Evolutionary conservation across 2,888 invertebrate genomes (phyloP), one percentile per base, ranked within the genome.

Genomic region (Metellina segmentata): DNA sequence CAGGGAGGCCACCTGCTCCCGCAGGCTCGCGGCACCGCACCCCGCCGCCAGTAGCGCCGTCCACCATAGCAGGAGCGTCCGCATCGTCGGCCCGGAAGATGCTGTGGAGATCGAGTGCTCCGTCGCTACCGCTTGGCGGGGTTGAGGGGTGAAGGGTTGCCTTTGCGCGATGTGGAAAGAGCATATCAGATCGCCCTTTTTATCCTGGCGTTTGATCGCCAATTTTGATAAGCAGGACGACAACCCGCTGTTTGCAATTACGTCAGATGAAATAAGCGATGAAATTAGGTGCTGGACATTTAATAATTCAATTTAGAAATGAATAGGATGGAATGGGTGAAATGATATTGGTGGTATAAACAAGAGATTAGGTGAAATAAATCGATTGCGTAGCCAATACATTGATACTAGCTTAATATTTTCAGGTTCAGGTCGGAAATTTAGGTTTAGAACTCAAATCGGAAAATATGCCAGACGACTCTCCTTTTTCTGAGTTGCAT

Each of bases 1-100:
- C 34, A 91, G 70, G 78, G 69, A 34, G 48, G 87, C 83, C 88
- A 90, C 81, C 71, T 90, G 85, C 16, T 75, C 69, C 51, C 85
- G 85, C n/a, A 90, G 85, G 61, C n/a, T 74, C 53, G 75, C 48
- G 81, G 69, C 20, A 51, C 48, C 71, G 20, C 71, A 72, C 48
- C 48, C 78, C 53, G 69, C 69, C 11, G 71, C 34, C 51, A 89
- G 72, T 16, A 89, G 34, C 19, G 69, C 48, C 11, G 61, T 20
- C 53, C 20, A 34, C 52, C 19, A 48, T 49, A 82, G 13, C 74
- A 52, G 48, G 16, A 9, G 6, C 13, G 16, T 16, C 16, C 77
- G 61, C 61, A 82, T 82, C 71, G 49, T 51, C 20, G 51, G 61
- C 16, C 69, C 61, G 77, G 16, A 16, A 69, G 69, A 69, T 13